Evolutionary conservation across 2,888 invertebrate genomes (phyloP), one percentile per base, ranked within the genome.

Genomic region (Lissocephala sabroskyi): DNA sequence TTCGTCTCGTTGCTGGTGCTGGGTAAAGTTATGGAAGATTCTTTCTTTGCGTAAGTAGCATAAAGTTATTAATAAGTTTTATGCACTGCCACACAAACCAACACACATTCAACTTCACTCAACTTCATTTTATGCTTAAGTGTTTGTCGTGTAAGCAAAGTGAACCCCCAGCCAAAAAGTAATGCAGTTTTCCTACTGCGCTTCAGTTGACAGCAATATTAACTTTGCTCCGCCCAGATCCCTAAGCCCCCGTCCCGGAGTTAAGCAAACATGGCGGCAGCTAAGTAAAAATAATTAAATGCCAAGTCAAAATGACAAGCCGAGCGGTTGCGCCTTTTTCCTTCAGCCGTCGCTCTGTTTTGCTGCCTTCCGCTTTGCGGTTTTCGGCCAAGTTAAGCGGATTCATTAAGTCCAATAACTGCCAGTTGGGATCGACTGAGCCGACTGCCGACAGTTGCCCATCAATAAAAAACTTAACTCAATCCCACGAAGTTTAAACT

Each of bases 21-120:
- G n/a, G n/a, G n/a, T n/a, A n/a, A n/a, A n/a, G n/a, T 16, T 35
- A 16, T 16, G 11, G 30, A 35, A 35, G 16, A 5, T 35, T 35
- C 63, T 62, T 56, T 28, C 26, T 28, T 28, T 39, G 39, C 26
- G 52, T 59, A 61, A 67, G 59, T 57, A 61, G 61, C 68, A 67
- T 61, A 59, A 56, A 67, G 67, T 67, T 70, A 70, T 77, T 70
- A 70, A 76, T 76, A 77, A 70, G 74, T 74, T 59, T 60, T 45
- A 41, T 52, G 49, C 16, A 29, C 17, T 29, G 35, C 16, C 19
- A n/a, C n/a, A n/a, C n/a, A n/a, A n/a, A n/a, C n/a, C n/a, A n/a
- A n/a, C n/a, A n/a, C n/a, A n/a, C n/a, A n/a, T n/a, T n/a, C n/a
- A n/a, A n/a, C n/a, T n/a, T n/a, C n/a, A n/a, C n/a, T n/a, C n/a